Evolutionary conservation across 2,113 vertebrate species (phyloP), one percentile per base, ranked within the genome.

Genomic region (Pleuronectes platessa): DNA sequence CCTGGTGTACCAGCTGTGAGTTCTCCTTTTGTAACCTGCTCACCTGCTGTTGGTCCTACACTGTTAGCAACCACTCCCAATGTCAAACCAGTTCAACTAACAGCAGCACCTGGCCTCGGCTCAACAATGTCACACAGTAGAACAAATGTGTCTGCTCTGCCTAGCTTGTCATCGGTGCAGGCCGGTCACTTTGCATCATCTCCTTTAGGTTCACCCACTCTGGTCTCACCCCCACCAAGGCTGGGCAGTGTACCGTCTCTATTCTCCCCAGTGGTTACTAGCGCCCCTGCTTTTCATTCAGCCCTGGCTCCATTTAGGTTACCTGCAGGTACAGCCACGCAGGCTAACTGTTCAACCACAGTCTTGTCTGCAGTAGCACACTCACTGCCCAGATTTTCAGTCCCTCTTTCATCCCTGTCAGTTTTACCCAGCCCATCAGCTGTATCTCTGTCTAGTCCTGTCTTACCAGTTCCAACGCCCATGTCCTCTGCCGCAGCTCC

Each of bases 21-120:
- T 68, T 88, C 80, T 65, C 61, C 86, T 67, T 84, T 87, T 74
- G 78, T 82, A 71, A 79, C 87, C 54, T 79, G 83, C 65, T 62
- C 82, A 51, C 76, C 88, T 69, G 47, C 83, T 45, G 53, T 76
- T 61, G 64, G 62, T 51, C 76, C 84, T 9, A 21, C 86, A 17
- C 70, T 87, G 68, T 49, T 65, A 51, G 51, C 83, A 64, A 78
- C 55, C 2, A 66, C 65, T 74, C 66, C 88, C 59, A 83, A 64
- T 60, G 61, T 86, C 23, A 26, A 53, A 0, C 68, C 81, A 66
- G 54, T 84, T 35, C 59, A n/a, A 31, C 74, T 80, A 40, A 53
- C 68, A 26, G 82, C 73, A 70, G 26, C 74, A 55, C 37, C 78
- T 54, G 20, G 59, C 49, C 5, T 74, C 51, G 54, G 68, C 13